Evolutionary conservation across 2,797 vertebrate species (phyloP), one percentile per base, ranked within the genome.

Genomic region (Silurus lanzhouensis): DNA sequence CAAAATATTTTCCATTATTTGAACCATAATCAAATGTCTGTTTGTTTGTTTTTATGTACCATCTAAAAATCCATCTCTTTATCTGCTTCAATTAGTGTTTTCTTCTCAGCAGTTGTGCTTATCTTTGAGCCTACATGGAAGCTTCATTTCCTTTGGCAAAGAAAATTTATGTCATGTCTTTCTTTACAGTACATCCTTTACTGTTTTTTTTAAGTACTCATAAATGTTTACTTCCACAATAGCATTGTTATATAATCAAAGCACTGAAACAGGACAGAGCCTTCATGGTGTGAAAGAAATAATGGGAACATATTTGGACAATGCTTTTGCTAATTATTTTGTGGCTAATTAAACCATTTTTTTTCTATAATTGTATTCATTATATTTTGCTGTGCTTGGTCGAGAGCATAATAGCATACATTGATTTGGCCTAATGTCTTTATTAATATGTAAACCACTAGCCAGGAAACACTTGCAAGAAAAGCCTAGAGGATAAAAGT

Each of bases 371-470:
- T 80, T 88, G 83, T 71, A 78, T 88, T 88, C 67, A 84, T 84
- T 87, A 83, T 81, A 79, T 89, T 89, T 86, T 85, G 58, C 48
- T 48, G 78, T 84, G 85, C 74, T 87, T 88, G 79, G 70, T 81
- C 61, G 64, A 67, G 83, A 76, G 81, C 74, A 83, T 85, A 89
- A 87, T 86, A 64, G 71, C 13, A 84, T 71, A 83, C 81, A 88
- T 58, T 75, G 68, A 75, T 66, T 31, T 57, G 80, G 25, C 52
- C 25, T 52, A 71, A 48, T 70, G n/a, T 77, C 67, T 83, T 63
- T 75, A 84, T 87, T 72, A 87, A 61, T 78, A 82, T 79, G 44
- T 63, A 85, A 78, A 75, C 31, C 71, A 67, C 71, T 61, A 70
- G 63, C 74, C 31, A 76, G 76, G 22, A 81, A 84, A 84, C 83